A percentile compares a stretch with the other conserved stretches of the same genome.
phyloP scores from a whole-genome alignment of 2,113 vertebrate species.

The Rattus rattus region DNA sequence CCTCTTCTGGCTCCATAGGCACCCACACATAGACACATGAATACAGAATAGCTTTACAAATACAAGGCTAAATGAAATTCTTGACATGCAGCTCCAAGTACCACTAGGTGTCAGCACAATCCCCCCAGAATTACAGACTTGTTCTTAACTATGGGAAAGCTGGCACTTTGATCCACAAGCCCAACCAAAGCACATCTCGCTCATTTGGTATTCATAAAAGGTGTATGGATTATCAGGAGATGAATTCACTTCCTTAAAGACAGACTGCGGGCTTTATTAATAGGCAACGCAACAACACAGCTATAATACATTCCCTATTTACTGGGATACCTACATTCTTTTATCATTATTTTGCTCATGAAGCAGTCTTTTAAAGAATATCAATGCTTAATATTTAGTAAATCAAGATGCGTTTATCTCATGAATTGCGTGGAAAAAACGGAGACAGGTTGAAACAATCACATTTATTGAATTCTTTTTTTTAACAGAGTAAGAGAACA shows the following conservation, averaged over 20 bases:
- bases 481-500: slow-evolving; percentile 21
- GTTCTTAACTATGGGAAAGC: slow-evolving; percentile 10
- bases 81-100: background rate
- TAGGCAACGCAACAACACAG: background rate
- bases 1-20: background rate
- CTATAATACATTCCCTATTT: background rate
- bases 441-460: slow-evolving; percentile 39
- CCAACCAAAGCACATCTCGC: background rate
- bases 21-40: background rate
- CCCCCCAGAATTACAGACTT: slow-evolving; percentile 25
- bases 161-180: background rate
- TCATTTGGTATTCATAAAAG: background rate
- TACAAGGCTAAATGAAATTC: background rate
- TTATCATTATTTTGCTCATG: slow-evolving; percentile 11
- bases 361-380: background rate
- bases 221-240: background rate
- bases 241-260: slow-evolving; percentile 31
- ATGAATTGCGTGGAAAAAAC: slow-evolving; percentile 18
- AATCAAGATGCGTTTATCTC: slow-evolving; percentile 2
- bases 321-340: background rate
- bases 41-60: background rate
- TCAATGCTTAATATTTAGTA: background rate
- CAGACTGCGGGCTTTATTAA: background rate
- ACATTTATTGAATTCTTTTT: slow-evolving; percentile 57
- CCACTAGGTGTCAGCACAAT: slow-evolving; percentile 82